Base-by-base conservation (phyloP, 2,113 vertebrate genomes). In the Coptodon bakossiorum region DNA sequence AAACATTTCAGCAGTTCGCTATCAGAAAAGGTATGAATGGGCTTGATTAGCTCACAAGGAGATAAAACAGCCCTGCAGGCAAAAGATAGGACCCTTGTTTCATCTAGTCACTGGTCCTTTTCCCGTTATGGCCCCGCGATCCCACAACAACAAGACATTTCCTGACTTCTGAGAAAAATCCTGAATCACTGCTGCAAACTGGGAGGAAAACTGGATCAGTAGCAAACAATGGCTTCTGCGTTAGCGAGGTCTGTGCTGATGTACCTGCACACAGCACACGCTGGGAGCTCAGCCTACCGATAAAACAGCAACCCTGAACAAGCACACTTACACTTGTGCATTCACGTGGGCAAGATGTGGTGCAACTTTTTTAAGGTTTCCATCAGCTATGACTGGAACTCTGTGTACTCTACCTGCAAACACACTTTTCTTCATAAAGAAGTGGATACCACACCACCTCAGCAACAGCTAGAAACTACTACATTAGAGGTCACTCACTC, bases 101-200 rank as follows among this genome's bases (percentile, higher is more conserved):
- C 7, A 87, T 95, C 93, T 92, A 66, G 87, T 85, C 87, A 16
- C 36, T 2, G 54, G 80, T 5, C 73, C 68, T 27, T 90, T 93
- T 92, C 82, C 93, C 84, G 63, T 86, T 71, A 27, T 1, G 16
- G 71, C 86, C 82, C 81, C 36, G 4, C 63, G 17, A 87, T 85
- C 52, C 63, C 61, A 56, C 27, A 85, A 92, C 89, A 92, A 89
- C 84, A 88, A 83, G 11, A 87, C 36, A 24, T 89, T 93, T 94
- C 94, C 91, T 91, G 91, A 89, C 52, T 94, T 90, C 92, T 91
- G 84, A 93, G 89, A 81, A 80, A 87, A 85, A 68, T 83, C 73
- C 27, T 85, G 84, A 84, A 78, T 90, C 86, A 43, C 27, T 27
- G 52, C 54, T 12, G 68, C 2, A 34, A 63, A 50, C 31, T 17